A percentile compares a stretch with the other conserved stretches of the same genome.
phyloP scores from a whole-genome alignment of 2,797 vertebrate genomes.

The Gymnoscopelus braueri region DNA sequence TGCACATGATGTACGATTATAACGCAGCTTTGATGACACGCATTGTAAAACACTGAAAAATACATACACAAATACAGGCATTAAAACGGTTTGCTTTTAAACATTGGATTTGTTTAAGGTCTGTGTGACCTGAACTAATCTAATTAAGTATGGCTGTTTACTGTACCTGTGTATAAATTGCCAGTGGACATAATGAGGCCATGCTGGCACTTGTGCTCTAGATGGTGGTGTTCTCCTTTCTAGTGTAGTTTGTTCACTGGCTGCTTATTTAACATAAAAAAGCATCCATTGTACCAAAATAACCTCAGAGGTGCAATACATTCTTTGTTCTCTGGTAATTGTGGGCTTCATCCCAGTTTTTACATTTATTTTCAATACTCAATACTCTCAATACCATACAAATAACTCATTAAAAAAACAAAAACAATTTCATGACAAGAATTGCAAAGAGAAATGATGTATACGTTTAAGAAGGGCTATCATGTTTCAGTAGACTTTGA shows the following conservation, averaged over 20 bases:
- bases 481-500: background rate
- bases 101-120: background rate
- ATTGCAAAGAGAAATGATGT: background rate
- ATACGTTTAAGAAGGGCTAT: background rate
- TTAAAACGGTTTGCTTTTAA: background rate
- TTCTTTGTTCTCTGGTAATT: background rate
- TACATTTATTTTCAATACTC: background rate
- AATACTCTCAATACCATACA: background rate
- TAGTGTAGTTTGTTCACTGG: conserved; percentile 12
- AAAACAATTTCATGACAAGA: background rate
- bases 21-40: background rate
- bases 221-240: conserved; percentile 50
- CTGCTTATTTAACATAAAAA: background rate
- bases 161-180: background rate
- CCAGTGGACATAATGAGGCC: background rate
- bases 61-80: no score
- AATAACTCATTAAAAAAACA: background rate
- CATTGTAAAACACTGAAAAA: background rate
- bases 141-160: background rate
- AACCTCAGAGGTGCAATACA: background rate
- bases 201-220: conserved; percentile 31
- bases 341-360: background rate
- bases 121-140: background rate
- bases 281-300: background rate
- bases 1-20: no score